Base-by-base conservation (phyloP, 2,797 vertebrate genomes). In the Borostomias antarcticus region DNA sequence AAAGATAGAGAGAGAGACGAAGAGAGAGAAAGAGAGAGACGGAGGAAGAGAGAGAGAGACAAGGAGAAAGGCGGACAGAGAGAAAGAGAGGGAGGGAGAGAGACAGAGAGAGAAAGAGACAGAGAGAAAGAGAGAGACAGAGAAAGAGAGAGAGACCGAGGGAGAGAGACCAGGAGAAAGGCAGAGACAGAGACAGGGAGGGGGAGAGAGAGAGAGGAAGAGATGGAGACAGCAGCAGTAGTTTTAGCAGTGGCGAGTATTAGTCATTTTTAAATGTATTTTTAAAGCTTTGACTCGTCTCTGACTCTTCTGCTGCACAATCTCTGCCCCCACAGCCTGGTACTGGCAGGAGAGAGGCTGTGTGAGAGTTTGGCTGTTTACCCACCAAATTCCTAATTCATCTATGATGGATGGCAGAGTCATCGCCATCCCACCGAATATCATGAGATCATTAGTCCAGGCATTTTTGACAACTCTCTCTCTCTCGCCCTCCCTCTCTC, bases 101-200 rank as follows among this genome's bases (percentile, higher is more conserved):
- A 48, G n/a, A 33, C 5, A 33, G 45, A 21, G 13, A 48, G 45
- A 9, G 7, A 17, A 40, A 26, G 40, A 26, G 35, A 47, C 6
- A n/a, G n/a, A 62, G 52, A 48, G 32, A 29, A 62, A 57, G 7
- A 30, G 35, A n/a, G 45, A 53, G 51, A 58, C n/a, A 29, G 57
- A 37, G 56, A 64, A 43, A 67, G 64, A 64, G 53, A 32, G 62
- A 32, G 33, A 68, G 37, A 64, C 43, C 45, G 62, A 69, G n/a
- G 52, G 62, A 26, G 45, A 45, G n/a, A n/a, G n/a, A 59, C 66
- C 43, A 19, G 56, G n/a, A 9, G 17, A 62, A 26, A 25, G 59
- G n/a, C n/a, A 64, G 52, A 53, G 62, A 69, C 17, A 58, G 62
- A 26, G 45, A 45, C n/a, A n/a, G n/a, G 64, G 72, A 56, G 30